These are phyloP conservation scores for Camponotus fellah DNA, from an alignment of 2,888 invertebrate genomes.

Conservation along the genomic window DNA sequence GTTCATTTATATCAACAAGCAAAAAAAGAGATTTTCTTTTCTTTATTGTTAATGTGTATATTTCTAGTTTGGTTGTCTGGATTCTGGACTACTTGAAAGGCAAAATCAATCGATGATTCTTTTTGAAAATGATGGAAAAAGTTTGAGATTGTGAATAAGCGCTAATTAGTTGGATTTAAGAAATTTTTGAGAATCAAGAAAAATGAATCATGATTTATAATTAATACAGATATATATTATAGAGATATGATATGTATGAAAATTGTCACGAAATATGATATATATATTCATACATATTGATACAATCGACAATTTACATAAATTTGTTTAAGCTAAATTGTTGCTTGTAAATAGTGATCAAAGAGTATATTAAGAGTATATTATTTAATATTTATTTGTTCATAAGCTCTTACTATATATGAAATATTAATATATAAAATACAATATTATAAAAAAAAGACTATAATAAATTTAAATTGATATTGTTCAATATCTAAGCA, in stretches of 20 bases:
- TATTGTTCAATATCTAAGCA: background rate
- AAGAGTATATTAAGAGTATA: slow-evolving; percentile 22
- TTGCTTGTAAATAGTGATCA: slow-evolving; percentile 35
- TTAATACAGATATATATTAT: slow-evolving; percentile 6
- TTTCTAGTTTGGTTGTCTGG: slow-evolving; percentile 76
- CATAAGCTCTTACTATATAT: slow-evolving; percentile 20
- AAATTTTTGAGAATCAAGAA: slow-evolving; percentile 17
- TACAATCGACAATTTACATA: slow-evolving; percentile 12
- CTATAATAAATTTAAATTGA: slow-evolving; percentile 17
- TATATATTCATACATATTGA: slow-evolving; percentile 7
- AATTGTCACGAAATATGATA: background rate
- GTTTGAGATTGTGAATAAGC: background rate
- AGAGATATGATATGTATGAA: background rate
- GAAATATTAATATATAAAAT: slow-evolving; percentile 34
- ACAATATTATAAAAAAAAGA: slow-evolving; percentile 4
- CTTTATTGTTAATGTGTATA: background rate
- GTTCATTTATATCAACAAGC: background rate
- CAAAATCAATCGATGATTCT: background rate
- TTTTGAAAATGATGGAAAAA: background rate
- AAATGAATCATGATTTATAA: slow-evolving; percentile 31
- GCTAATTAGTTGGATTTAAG: background rate
- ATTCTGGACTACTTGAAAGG: slow-evolving; percentile 73
- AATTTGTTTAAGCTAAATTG: slow-evolving; percentile 23
- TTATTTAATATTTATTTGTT: slow-evolving; percentile 19
- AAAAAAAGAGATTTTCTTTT: background rate